Percentiles rank a stretch among this genome's conserved stretches.
These are phyloP conservation scores for Rhyacophila brunnea DNA, from an alignment of 1,140 invertebrate species.

Conservation along the genomic window DNA sequence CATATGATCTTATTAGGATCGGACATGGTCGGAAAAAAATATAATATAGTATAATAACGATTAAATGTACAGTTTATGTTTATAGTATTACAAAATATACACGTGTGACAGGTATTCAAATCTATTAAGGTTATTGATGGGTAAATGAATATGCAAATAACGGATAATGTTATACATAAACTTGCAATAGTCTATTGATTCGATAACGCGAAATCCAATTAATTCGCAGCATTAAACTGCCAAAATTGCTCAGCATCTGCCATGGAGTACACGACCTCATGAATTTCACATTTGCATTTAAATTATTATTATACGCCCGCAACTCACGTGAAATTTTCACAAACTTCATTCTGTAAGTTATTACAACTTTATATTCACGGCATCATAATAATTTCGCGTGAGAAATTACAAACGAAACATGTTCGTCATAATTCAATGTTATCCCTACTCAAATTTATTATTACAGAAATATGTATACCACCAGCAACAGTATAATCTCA, in stretches of 20 bases:
- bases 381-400: neutral
- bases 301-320: neutral
- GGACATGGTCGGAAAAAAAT: too few relatives aligned
- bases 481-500: too few relatives aligned
- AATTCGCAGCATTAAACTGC: conserved; percentile 1
- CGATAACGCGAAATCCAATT: neutral
- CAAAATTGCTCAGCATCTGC: conserved; percentile 1
- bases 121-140: neutral
- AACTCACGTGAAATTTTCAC: conserved; percentile 1
- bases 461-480: too few relatives aligned
- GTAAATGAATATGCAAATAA: neutral
- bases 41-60: too few relatives aligned
- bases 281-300: conserved; percentile 10
- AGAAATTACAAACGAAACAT: too few relatives aligned
- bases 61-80: too few relatives aligned
- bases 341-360: neutral
- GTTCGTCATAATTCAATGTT: too few relatives aligned
- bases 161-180: neutral
- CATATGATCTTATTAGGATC: too few relatives aligned
- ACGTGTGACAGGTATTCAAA: too few relatives aligned
- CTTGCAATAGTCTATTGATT: conserved; percentile 1
- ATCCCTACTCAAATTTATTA: too few relatives aligned
- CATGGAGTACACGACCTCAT: neutral
- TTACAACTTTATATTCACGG: neutral
- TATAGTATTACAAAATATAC: too few relatives aligned